Conservation (phyloP, 2,888 invertebrate species). For the Phalera bucephala region DNA sequence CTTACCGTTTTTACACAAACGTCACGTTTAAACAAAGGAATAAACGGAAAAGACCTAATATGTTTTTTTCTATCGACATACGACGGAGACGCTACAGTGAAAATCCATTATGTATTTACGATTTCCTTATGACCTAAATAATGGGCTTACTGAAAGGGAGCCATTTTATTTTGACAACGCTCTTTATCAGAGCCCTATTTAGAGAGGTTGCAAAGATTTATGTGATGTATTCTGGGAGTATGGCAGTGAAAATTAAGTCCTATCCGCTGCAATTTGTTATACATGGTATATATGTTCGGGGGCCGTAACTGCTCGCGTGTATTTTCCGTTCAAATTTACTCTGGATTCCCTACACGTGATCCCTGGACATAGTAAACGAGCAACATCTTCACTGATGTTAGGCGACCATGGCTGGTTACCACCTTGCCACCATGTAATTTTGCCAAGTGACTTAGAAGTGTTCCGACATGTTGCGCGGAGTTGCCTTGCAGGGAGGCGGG, state of each 20-base stretch:
- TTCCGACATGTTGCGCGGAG: too few species aligned
- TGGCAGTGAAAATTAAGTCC: not conserved
- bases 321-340: too few species aligned
- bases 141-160: slow-evolving; percentile 36
- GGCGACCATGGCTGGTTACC: too few species aligned
- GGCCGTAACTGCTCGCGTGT: too few species aligned
- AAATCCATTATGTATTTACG: slow-evolving; percentile 52
- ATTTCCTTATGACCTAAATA: slow-evolving; percentile 46
- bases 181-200: slow-evolving; percentile 15
- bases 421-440: too few species aligned
- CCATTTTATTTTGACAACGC: slow-evolving; percentile 26
- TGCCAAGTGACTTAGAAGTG: too few species aligned
- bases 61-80: slow-evolving; percentile 13
- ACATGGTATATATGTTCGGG: too few species aligned
- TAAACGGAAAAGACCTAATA: not conserved
- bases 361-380: too few species aligned
- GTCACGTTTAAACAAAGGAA: slow-evolving; percentile 15
- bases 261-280: too few species aligned
- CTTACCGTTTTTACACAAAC: not conserved
- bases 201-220: slow-evolving; percentile 12
- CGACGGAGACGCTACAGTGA: slow-evolving; percentile 32
- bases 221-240: not conserved
- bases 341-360: too few species aligned
- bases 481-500: too few species aligned
- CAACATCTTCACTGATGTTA: too few species aligned